phyloP scores from a whole-genome alignment of 2,888 invertebrate genomes.

The Himalopsyche japonica region DNA sequence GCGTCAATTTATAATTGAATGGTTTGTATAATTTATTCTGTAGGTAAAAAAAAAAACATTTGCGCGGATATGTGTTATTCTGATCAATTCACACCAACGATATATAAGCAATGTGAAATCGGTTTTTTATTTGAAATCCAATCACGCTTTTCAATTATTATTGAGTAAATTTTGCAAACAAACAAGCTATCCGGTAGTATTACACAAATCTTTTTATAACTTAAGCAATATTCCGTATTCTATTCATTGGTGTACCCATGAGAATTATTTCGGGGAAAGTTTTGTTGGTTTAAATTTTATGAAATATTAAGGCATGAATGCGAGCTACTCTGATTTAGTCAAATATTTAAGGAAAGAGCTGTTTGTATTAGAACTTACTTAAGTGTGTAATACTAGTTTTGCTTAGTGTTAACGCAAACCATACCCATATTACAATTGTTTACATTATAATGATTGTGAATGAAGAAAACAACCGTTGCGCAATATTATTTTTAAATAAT shows the following conservation, averaged over 20 bases:
- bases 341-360: neutral
- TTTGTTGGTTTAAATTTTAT: neutral
- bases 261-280: neutral
- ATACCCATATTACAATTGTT: neutral
- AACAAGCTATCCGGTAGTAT: neutral
- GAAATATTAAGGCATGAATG: neutral
- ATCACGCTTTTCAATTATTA: neutral
- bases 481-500: too few species aligned
- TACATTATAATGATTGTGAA: neutral
- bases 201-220: neutral
- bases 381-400: neutral
- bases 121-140: neutral
- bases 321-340: neutral
- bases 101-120: neutral
- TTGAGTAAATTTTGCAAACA: neutral
- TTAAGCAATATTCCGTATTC: neutral
- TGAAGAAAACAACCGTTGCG: too few species aligned
- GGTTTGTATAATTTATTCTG: too few species aligned
- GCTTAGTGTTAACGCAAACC: neutral
- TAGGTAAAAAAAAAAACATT: too few species aligned
- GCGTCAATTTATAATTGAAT: too few species aligned
- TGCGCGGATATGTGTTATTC: too few species aligned
- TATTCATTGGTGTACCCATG: neutral
- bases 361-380: neutral
- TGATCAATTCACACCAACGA: too few species aligned